Conservation (phyloP, 2,113 vertebrate species). For the Callopanchax toddi region DNA sequence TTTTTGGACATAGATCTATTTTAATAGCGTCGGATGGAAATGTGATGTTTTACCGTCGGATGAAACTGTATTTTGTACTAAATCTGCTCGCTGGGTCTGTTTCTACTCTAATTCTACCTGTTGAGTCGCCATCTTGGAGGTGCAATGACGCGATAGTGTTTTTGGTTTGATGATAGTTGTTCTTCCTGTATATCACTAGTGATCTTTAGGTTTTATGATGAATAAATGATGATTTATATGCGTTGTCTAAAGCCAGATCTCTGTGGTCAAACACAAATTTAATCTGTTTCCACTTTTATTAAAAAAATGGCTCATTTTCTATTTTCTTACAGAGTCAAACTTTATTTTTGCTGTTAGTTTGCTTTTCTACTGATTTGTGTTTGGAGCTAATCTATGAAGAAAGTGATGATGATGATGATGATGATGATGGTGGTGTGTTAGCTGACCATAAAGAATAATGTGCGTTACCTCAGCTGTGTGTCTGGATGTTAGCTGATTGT, state of each 20-base stretch:
- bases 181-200: conserved; percentile 63
- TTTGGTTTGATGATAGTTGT: conserved; percentile 67
- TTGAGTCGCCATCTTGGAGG: conserved; percentile 70
- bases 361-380: conserved; percentile 49
- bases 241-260: conserved; percentile 66
- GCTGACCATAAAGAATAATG: conserved; percentile 19
- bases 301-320: conserved; percentile 10
- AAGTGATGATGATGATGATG: conserved; percentile 31
- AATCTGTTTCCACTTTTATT: conserved; percentile 34
- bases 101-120: conserved; percentile 68
- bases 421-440: conserved; percentile 26
- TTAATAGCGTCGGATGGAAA: conserved; percentile 75
- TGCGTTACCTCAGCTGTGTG: conserved; percentile 33
- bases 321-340: conserved; percentile 53
- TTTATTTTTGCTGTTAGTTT: conserved; percentile 51
- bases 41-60: conserved; percentile 65
- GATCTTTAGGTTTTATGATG: conserved; percentile 72
- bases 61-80: conserved; percentile 71
- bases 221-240: conserved; percentile 66
- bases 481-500: conserved; percentile 6
- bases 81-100: conserved; percentile 64
- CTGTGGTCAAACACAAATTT: conserved; percentile 59
- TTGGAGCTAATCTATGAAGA: conserved; percentile 56
- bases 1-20: conserved; percentile 71
- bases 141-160: conserved; percentile 62